Conservation (phyloP, 1,140 invertebrate genomes). For the Metaphire vulgaris region DNA sequence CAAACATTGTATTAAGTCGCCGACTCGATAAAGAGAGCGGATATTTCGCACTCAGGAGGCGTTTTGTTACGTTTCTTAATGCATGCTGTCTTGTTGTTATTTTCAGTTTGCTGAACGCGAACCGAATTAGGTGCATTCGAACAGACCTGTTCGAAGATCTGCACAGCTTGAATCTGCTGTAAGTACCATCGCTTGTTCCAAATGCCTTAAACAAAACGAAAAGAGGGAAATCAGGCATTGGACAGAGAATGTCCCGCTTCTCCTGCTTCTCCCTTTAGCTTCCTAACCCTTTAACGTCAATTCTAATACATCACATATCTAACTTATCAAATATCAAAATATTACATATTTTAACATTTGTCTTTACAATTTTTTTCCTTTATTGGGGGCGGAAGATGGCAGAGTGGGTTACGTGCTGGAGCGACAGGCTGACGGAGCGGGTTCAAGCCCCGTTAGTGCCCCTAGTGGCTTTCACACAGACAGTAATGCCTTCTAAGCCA, state of each 20-base stretch:
- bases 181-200: constrained; percentile 60
- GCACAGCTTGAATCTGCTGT: constrained; percentile 82
- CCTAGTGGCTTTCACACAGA: too few relatives aligned
- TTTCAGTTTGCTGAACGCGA: constrained; percentile 85
- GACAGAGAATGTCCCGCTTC: background rate
- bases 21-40: too few relatives aligned
- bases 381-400: too few relatives aligned
- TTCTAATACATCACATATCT: background rate
- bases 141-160: constrained; percentile 89
- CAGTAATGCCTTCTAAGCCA: too few relatives aligned
- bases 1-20: too few relatives aligned
- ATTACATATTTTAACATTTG: too few relatives aligned
- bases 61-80: too few relatives aligned
- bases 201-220: background rate
- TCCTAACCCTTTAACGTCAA: background rate
- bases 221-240: background rate
- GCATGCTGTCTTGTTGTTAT: background rate
- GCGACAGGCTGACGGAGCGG: too few relatives aligned
- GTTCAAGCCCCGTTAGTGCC: too few relatives aligned
- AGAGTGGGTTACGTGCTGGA: too few relatives aligned
- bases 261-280: background rate
- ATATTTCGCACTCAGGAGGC: too few relatives aligned
- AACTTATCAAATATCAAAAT: background rate
- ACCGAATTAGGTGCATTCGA: constrained; percentile 91
- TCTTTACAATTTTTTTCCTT: too few relatives aligned